Evolutionary conservation across 2,113 vertebrate species (phyloP).

Genomic region (Campylomormyrus numenius): DNA sequence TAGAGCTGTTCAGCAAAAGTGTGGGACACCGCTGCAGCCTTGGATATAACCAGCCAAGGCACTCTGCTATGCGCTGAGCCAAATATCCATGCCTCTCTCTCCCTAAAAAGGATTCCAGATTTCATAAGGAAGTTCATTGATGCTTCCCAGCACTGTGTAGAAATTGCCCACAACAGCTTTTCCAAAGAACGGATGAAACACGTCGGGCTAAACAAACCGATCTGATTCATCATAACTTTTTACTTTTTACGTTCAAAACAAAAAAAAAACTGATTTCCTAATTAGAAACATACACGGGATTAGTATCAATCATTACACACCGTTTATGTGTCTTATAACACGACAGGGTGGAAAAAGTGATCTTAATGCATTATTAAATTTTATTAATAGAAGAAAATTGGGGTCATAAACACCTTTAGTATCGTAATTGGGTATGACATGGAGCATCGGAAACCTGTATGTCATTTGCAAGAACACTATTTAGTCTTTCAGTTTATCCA

Average conservation of each 20-base stretch:
- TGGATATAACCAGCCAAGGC: background rate
- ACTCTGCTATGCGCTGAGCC: constrained; percentile 10
- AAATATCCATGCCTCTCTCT: background rate
- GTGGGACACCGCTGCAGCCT: constrained; percentile 34
- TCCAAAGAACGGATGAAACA: background rate
- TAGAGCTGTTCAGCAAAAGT: constrained; percentile 42
- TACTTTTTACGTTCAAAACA: background rate
- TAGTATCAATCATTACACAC: background rate
- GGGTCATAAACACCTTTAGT: background rate
- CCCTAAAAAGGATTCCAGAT: background rate
- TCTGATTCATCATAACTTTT: background rate
- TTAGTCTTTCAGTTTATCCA: background rate
- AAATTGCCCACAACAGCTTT: background rate
- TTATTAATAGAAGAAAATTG: background rate
- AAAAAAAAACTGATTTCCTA: background rate
- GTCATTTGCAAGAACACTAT: background rate
- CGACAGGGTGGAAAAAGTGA: background rate
- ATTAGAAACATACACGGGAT: background rate
- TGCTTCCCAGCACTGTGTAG: background rate
- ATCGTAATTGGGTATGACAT: background rate
- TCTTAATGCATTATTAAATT: background rate
- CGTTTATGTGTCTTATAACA: background rate
- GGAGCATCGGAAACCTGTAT: background rate
- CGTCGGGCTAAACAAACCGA: background rate
- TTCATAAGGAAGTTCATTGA: background rate